Evolutionary conservation across 2,113 vertebrate genomes (phyloP).

Genomic region (Corvus hawaiiensis): DNA sequence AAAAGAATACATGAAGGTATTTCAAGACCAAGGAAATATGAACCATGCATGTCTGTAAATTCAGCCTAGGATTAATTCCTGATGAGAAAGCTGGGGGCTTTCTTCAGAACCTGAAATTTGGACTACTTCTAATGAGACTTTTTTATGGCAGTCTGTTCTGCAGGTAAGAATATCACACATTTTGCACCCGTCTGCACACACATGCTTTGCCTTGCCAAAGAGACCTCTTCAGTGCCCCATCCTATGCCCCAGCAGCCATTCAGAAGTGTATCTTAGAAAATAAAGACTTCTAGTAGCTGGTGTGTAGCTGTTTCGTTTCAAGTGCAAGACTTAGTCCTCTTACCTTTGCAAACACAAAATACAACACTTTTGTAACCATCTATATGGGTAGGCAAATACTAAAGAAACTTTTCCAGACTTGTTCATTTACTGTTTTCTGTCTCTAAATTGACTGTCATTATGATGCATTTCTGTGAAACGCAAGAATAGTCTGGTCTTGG

Average conservation of each 20-base stretch:
- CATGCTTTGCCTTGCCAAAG: background rate
- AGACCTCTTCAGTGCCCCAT: background rate
- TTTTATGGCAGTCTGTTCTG: background rate
- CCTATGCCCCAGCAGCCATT: background rate
- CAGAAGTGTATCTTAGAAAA: background rate
- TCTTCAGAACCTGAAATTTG: background rate
- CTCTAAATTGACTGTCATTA: background rate
- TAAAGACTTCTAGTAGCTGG: background rate
- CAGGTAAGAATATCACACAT: background rate
- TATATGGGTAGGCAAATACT: background rate
- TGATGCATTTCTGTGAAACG: background rate
- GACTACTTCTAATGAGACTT: background rate
- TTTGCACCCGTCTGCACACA: background rate
- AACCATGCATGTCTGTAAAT: background rate
- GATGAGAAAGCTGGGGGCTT: background rate
- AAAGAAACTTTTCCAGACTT: background rate
- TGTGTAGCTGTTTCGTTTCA: background rate
- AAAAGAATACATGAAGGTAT: background rate
- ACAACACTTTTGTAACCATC: rapidly evolving
- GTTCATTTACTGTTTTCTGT: background rate
- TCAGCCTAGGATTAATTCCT: background rate
- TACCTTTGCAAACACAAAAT: background rate
- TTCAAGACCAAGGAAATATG: background rate
- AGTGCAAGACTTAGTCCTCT: background rate
- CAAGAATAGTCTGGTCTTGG: background rate